Evolutionary conservation across 2,888 invertebrate genomes (phyloP).

Genomic region (Hyppa rectilinea): DNA sequence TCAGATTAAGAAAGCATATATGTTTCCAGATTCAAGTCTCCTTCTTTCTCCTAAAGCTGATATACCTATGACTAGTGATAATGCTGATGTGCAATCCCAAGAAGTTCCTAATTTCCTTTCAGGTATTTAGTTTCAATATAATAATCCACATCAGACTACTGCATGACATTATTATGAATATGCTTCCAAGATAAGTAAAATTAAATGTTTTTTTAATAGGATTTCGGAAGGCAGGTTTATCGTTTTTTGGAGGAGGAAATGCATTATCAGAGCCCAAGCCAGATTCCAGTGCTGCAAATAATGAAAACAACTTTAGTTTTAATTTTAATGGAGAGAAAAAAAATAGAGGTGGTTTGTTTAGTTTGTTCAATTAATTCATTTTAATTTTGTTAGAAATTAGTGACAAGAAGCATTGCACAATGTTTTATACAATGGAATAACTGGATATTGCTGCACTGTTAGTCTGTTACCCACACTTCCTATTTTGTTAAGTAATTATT

Average conservation of each 20-base stretch:
- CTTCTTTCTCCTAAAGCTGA: conserved; percentile 86
- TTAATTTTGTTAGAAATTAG: conserved; percentile 15
- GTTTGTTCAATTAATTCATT: conserved; percentile 76
- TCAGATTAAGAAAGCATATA: not conserved
- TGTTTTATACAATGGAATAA: too few species aligned
- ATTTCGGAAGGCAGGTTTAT: conserved; percentile 80
- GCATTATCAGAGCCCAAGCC: conserved; percentile 69
- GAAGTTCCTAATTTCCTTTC: conserved; percentile 83
- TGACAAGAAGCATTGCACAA: too few species aligned
- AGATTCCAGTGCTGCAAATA: conserved; percentile 68
- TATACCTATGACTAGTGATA: conserved; percentile 70
- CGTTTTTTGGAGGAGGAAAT: conserved; percentile 80
- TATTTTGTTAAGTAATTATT: too few species aligned
- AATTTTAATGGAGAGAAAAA: conserved; percentile 84
- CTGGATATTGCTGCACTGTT: too few species aligned
- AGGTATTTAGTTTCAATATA: conserved; percentile 70
- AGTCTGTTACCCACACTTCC: too few species aligned
- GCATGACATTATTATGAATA: not conserved
- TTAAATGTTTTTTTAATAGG: conserved; percentile 69
- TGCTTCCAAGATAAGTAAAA: not conserved
- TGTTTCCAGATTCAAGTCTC: conserved; percentile 81
- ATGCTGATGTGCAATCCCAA: conserved; percentile 75
- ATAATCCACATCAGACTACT: not conserved
- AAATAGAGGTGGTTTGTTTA: conserved; percentile 82
- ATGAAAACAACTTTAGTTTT: conserved; percentile 79